Conservation (phyloP, 2,113 vertebrate species). For the Xiphias gladius region DNA sequence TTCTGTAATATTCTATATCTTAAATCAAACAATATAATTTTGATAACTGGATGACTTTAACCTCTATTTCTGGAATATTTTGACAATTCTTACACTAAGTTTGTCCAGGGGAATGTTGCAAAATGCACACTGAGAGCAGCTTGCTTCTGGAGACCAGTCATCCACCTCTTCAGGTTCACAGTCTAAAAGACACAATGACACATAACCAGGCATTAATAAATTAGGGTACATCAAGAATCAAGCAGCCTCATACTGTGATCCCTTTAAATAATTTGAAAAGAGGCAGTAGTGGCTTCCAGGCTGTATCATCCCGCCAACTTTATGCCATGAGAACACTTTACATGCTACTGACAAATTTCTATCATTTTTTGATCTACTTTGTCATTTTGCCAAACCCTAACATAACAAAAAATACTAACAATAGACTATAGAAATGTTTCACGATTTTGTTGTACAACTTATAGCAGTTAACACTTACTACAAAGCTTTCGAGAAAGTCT, state of each 20-base stretch:
- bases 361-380: background rate
- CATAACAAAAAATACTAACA: background rate
- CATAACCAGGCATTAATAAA: slow-evolving; percentile 2
- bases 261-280: background rate
- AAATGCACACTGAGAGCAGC: slow-evolving; percentile 90
- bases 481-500: background rate
- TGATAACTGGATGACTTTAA: background rate
- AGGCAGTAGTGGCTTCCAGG: background rate
- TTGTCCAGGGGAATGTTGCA: slow-evolving; percentile 96
- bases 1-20: background rate
- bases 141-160: slow-evolving; percentile 97
- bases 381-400: background rate
- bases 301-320: background rate
- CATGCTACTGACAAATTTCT: background rate
- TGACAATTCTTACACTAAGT: slow-evolving; percentile 90
- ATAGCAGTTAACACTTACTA: background rate
- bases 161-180: slow-evolving; percentile 97
- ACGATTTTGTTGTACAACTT: background rate
- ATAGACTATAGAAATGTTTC: background rate
- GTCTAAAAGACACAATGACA: slow-evolving; percentile 84
- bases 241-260: background rate
- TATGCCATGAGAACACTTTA: background rate
- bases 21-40: background rate
- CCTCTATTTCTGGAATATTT: background rate
- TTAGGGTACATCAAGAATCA: background rate